Base-by-base conservation (phyloP, 2,797 vertebrate genomes). In the Emydoidea blandingii region DNA sequence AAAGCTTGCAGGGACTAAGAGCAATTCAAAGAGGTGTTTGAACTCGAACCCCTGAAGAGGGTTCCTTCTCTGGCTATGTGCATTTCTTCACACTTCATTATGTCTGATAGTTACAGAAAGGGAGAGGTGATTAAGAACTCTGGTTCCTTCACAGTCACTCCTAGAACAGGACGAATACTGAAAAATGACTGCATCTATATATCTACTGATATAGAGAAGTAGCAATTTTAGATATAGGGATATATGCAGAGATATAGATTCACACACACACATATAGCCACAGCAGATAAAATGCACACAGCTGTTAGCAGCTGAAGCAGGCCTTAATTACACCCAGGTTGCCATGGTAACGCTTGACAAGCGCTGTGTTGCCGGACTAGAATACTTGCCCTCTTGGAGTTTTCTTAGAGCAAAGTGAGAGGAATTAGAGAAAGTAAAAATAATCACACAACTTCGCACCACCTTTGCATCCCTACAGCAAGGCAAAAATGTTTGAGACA, bases 291-390 rank as follows among this genome's bases (percentile, higher is more conserved):
- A 98, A 98, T 97, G 97, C 94, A 90, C 97, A 97, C 98, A 98
- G 98, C 98, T 98, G 98, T 98, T 98, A 97, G 97, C 97, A 98
- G 97, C 98, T 98, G 98, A 98, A 98, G 94, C 49, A 0, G 97
- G 96, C 95, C 97, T 98, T 98, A 98, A 98, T 98, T 98, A 98
- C 97, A 97, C 97, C 96, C 94, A 97, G 44, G 98, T 98, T 98
- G 97, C 97, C 96, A 98, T 98, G 97, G 97, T 83, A 98, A 98
- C 97, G 1, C 95, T 97, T 97, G 97, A 98, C 97, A 98, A 98
- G 98, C 97, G 97, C 97, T 93, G 87, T 90, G 91, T 98, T 98
- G 97, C 97, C 97, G 97, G 97, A 93, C 94, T 65, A 94, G 90
- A 98, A 93, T 34, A 4, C 96, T 96, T 95, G 93, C 92, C 95